These are phyloP conservation scores for Aphis craccivora DNA, from an alignment of 1,140 invertebrate species.

Conservation along the genomic window DNA sequence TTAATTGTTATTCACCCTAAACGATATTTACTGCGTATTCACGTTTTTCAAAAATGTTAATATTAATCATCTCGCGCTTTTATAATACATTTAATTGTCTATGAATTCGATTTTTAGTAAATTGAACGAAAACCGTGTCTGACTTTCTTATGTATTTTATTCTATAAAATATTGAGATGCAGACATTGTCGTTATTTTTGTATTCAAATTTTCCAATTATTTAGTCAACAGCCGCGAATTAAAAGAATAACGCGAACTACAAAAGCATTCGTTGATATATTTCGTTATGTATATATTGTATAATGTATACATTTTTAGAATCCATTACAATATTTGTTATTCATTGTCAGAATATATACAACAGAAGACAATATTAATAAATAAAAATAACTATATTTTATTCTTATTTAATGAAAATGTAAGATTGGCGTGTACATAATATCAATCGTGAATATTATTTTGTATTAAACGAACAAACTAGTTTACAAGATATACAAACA, in stretches of 20 bases:
- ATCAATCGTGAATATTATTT: background rate
- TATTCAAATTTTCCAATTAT: background rate
- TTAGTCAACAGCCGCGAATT: background rate
- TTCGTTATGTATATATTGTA: background rate
- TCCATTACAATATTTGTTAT: background rate
- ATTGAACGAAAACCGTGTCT: background rate
- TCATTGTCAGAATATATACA: background rate
- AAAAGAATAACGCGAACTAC: background rate
- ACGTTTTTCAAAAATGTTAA: background rate
- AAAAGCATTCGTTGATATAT: background rate
- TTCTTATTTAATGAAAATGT: background rate
- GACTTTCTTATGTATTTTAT: background rate
- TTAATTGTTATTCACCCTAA: no score
- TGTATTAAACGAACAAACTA: background rate
- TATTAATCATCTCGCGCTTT: background rate
- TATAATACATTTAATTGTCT: background rate
- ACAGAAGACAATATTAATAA: background rate
- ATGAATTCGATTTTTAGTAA: background rate
- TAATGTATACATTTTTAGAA: background rate
- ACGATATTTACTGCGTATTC: no score
- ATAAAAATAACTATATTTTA: background rate
- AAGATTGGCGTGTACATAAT: background rate
- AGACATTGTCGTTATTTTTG: background rate
- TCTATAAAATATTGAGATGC: background rate
- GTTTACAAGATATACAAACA: constrained; percentile 1